phyloP scores from a whole-genome alignment of 2,888 invertebrate species.

The Muscina levida region DNA sequence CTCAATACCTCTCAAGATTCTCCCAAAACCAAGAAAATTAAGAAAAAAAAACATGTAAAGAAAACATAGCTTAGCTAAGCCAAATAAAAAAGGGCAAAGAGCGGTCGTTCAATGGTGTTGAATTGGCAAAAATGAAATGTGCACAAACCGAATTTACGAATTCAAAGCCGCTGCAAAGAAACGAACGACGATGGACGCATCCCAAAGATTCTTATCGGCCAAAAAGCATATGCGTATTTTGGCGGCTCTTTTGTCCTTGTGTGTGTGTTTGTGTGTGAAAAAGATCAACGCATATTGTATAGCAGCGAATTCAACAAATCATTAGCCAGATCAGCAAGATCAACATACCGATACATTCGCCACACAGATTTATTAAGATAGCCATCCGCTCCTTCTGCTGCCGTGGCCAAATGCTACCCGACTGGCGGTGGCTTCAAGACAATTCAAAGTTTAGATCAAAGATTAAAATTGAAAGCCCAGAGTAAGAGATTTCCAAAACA shows the following conservation, averaged over 20 bases:
- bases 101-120: conserved; percentile 39
- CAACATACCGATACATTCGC: conserved; percentile 50
- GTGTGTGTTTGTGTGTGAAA: conserved; percentile 6
- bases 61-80: too few relatives aligned
- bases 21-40: neutral
- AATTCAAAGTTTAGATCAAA: conserved; percentile 49
- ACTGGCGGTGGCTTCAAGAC: conserved; percentile 21
- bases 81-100: neutral
- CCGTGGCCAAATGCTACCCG: neutral
- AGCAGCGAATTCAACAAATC: conserved; percentile 65
- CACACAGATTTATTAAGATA: conserved; percentile 65
- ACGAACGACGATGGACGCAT: neutral
- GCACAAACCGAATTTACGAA: conserved; percentile 39
- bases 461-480: conserved; percentile 44
- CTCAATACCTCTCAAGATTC: conserved; percentile 10
- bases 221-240: conserved; percentile 57
- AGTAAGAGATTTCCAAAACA: conserved; percentile 40
- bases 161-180: conserved; percentile 2
- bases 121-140: conserved; percentile 37
- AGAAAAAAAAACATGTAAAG: too few relatives aligned
- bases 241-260: conserved; percentile 62
- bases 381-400: conserved; percentile 36
- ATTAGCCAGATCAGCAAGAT: conserved; percentile 65
- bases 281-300: conserved; percentile 24
- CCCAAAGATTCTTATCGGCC: conserved; percentile 56